phyloP scores from a whole-genome alignment of 1,140 invertebrate species.

The Drosophila bifasciata region DNA sequence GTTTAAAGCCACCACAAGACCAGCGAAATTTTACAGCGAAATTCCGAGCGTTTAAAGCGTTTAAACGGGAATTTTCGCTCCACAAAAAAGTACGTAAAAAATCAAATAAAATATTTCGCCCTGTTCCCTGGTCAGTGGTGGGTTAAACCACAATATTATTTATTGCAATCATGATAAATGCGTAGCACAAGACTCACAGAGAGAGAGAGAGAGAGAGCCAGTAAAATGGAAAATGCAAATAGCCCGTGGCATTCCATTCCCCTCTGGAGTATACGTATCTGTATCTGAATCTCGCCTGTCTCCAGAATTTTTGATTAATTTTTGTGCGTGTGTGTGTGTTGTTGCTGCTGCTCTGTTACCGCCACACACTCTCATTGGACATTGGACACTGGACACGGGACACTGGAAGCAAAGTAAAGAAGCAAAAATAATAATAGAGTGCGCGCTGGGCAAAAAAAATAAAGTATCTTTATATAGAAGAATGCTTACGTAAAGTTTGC shows the following conservation, averaged over 20 bases:
- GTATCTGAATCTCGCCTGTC: conserved; percentile 41
- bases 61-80: conserved; percentile 9
- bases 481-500: conserved; percentile 67
- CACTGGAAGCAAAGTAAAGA: conserved; percentile 16
- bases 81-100: conserved; percentile 1
- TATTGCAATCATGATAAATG: conserved; percentile 72
- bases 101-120: conserved; percentile 11
- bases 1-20: conserved; percentile 20
- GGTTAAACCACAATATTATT: conserved; percentile 69
- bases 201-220: conserved; percentile 2
- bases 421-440: conserved; percentile 56
- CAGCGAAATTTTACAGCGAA: conserved; percentile 10
- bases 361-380: neutral
- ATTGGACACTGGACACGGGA: conserved; percentile 5
- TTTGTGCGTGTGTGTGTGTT: conserved; percentile 15
- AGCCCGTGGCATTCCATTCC: conserved; percentile 36
- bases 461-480: conserved; percentile 38
- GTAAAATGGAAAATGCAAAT: conserved; percentile 63
- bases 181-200: neutral
- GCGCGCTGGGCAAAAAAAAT: conserved; percentile 19
- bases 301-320: conserved; percentile 71
- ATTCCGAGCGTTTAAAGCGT: conserved; percentile 29
- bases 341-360: neutral
- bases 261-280: conserved; percentile 33
- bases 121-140: conserved; percentile 24